Evolutionary conservation across 1,140 invertebrate genomes (phyloP).

Genomic region (Zaprionus tsacasi): DNA sequence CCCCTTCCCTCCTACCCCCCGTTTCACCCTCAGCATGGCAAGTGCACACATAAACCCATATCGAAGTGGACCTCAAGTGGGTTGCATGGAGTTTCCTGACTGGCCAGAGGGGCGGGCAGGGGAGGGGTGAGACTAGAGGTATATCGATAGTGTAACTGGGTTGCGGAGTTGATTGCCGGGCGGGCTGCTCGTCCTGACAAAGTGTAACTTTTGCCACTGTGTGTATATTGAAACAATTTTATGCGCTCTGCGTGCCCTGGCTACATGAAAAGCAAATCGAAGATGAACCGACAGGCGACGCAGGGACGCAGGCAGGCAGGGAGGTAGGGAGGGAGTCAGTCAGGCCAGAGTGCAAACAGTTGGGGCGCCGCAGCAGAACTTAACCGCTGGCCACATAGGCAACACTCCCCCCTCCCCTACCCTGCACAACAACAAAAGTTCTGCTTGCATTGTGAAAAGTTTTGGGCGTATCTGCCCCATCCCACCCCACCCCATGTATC

Average conservation of each 20-base stretch:
- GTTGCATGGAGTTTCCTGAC: neutral
- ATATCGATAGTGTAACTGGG: neutral
- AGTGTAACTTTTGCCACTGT: slow-evolving; percentile 50
- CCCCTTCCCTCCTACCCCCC: no score
- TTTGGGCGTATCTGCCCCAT: neutral
- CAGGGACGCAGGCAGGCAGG: neutral
- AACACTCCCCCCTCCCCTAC: neutral
- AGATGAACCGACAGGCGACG: slow-evolving; percentile 58
- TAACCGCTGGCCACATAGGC: slow-evolving; percentile 37
- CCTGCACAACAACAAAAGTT: slow-evolving; percentile 19
- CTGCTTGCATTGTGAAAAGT: slow-evolving; percentile 35
- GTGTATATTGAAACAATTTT: slow-evolving; percentile 66
- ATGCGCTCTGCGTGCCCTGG: slow-evolving; percentile 75
- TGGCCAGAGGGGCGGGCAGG: no score
- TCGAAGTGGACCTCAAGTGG: slow-evolving; percentile 36
- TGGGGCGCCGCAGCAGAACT: slow-evolving; percentile 26
- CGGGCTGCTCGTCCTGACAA: slow-evolving; percentile 11
- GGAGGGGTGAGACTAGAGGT: no score
- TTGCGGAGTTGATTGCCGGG: neutral
- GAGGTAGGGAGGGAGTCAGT: neutral
- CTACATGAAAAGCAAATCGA: slow-evolving; percentile 76
- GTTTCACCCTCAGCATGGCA: neutral
- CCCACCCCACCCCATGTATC: neutral
- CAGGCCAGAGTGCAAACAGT: slow-evolving; percentile 23
- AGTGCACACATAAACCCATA: slow-evolving; percentile 44